These are phyloP conservation scores for Platichthys flesus DNA, from an alignment of 2,113 vertebrate species.

Conservation along the genomic window DNA sequence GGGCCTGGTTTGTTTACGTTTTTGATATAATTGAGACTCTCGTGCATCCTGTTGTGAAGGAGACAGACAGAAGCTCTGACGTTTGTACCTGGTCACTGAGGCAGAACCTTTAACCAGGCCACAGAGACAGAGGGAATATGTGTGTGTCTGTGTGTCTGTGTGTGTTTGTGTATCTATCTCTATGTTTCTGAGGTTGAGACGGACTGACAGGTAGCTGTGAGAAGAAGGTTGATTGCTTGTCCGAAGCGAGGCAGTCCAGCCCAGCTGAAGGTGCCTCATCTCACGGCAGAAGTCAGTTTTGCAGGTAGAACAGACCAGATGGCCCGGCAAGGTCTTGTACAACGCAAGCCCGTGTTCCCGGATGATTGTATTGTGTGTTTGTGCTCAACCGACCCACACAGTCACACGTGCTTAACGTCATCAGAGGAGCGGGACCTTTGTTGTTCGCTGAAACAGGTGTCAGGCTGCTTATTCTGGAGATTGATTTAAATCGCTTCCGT, in stretches of 20 bases:
- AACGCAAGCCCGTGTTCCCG: constrained; percentile 40
- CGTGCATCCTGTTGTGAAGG: constrained; percentile 51
- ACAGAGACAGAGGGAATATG: constrained; percentile 16
- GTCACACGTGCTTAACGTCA: constrained; percentile 31
- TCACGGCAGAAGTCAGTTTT: constrained; percentile 45
- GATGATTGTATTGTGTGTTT: constrained; percentile 57
- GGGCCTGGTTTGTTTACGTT: constrained; percentile 27
- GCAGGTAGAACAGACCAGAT: constrained; percentile 65
- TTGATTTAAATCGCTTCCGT: constrained; percentile 12
- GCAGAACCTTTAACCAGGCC: constrained; percentile 66
- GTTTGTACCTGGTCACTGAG: constrained; percentile 57
- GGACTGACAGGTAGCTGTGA: constrained; percentile 68
- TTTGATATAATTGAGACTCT: constrained; percentile 15
- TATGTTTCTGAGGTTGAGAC: constrained; percentile 56
- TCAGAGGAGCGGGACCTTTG: constrained; percentile 45
- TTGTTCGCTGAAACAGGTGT: constrained; percentile 27
- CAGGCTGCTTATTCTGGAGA: constrained; percentile 13
- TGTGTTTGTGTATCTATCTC: constrained; percentile 6
- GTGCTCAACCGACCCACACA: constrained; percentile 41
- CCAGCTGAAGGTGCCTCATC: constrained; percentile 49
- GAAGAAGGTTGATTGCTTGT: constrained; percentile 60
- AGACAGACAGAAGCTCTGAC: constrained; percentile 51
- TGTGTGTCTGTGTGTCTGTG: not conserved
- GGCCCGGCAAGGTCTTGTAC: constrained; percentile 55
- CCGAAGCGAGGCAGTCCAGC: constrained; percentile 42